phyloP scores from a whole-genome alignment of 1,140 invertebrate species.

The Drosophila rufa region DNA sequence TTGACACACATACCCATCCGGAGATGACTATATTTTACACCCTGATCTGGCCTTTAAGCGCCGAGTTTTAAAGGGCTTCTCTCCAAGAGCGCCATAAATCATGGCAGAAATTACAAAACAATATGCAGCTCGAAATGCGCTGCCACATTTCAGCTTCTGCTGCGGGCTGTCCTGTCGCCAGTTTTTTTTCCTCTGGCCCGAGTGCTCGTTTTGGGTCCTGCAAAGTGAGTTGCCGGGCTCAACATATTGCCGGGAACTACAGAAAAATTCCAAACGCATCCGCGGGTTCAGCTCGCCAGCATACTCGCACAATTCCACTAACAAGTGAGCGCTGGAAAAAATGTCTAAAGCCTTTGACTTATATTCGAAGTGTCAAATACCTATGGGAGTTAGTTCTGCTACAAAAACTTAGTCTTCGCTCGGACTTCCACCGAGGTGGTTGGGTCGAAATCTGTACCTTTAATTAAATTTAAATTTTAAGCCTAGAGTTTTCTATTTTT shows the following conservation, averaged over 20 bases:
- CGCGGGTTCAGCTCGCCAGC: slow-evolving; percentile 39
- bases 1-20: slow-evolving; percentile 54
- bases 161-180: slow-evolving; percentile 51
- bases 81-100: slow-evolving; percentile 53
- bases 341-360: not conserved
- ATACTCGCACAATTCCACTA: slow-evolving; percentile 36
- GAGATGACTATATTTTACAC: slow-evolving; percentile 19
- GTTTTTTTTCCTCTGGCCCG: slow-evolving; percentile 5
- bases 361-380: not conserved
- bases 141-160: slow-evolving; percentile 23
- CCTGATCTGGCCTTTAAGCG: slow-evolving; percentile 25
- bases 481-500: no score
- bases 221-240: slow-evolving; percentile 53
- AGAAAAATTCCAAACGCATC: slow-evolving; percentile 39
- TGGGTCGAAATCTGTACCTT: not conserved
- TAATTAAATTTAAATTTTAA: no score
- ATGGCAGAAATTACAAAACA: slow-evolving; percentile 72
- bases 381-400: not conserved
- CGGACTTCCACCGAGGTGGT: not conserved
- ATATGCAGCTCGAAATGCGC: slow-evolving; percentile 53
- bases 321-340: slow-evolving; percentile 35
- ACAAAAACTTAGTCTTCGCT: not conserved
- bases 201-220: slow-evolving; percentile 19
- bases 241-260: slow-evolving; percentile 52
- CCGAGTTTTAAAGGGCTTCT: slow-evolving; percentile 22